phyloP scores from a whole-genome alignment of 2,888 invertebrate species.

The Troides aeacus region DNA sequence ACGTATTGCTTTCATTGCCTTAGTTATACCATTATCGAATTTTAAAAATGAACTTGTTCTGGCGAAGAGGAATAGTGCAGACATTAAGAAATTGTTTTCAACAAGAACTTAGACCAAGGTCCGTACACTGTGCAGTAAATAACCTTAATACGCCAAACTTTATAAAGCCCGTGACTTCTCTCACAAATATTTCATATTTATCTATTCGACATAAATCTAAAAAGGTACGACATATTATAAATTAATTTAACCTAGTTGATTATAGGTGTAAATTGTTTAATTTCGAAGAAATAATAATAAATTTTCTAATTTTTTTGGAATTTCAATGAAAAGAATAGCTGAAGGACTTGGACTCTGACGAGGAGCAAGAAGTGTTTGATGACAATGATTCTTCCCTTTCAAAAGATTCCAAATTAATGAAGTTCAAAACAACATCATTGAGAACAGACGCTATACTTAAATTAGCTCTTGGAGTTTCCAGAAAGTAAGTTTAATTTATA shows the following conservation, averaged over 20 bases:
- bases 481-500: constrained; percentile 79
- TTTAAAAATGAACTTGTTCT: constrained; percentile 42
- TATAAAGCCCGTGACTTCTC: constrained; percentile 37
- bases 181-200: constrained; percentile 37
- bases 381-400: constrained; percentile 73
- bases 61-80: constrained; percentile 37
- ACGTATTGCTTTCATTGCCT: background rate
- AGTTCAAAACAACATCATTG: constrained; percentile 82
- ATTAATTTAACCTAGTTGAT: background rate
- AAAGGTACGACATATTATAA: constrained; percentile 51
- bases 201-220: constrained; percentile 58
- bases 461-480: constrained; percentile 83
- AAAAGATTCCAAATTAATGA: constrained; percentile 83
- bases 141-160: constrained; percentile 50
- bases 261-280: too few species aligned
- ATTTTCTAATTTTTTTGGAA: background rate
- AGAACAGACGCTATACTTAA: constrained; percentile 86
- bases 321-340: constrained; percentile 43
- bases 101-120: constrained; percentile 34
- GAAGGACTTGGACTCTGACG: constrained; percentile 76
- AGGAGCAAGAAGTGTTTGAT: constrained; percentile 70
- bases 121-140: constrained; percentile 37
- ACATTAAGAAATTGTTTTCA: constrained; percentile 27
- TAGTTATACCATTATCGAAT: background rate
- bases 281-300: background rate